Evolutionary conservation across 2,113 vertebrate genomes (phyloP).

Genomic region (Nothoprocta perdicaria): DNA sequence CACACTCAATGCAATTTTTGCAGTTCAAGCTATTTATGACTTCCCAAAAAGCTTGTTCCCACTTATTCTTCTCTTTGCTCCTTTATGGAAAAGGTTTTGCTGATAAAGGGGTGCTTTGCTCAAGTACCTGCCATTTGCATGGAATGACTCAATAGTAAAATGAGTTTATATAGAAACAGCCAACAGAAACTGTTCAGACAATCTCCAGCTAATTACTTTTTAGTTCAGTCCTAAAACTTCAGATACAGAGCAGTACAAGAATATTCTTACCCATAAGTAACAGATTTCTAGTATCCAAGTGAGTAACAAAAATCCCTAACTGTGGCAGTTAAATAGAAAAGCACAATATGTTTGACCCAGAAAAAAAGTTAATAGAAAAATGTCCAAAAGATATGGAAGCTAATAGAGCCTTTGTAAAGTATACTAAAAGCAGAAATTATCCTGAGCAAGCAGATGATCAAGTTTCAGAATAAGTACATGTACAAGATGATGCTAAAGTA

Average conservation of each 20-base stretch:
- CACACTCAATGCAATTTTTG: background rate
- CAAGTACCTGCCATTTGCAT: background rate
- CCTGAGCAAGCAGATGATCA: background rate
- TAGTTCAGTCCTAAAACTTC: background rate
- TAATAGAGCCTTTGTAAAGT: background rate
- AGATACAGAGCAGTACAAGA: background rate
- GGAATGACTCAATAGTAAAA: background rate
- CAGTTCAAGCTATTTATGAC: background rate
- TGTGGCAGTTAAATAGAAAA: background rate
- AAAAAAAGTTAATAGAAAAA: background rate
- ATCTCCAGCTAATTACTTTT: background rate
- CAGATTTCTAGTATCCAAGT: background rate
- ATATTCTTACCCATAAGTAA: background rate
- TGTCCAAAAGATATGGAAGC: background rate
- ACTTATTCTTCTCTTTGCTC: background rate
- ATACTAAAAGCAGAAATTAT: background rate
- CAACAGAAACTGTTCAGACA: conserved; percentile 1
- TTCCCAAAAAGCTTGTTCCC: background rate
- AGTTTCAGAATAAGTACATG: background rate
- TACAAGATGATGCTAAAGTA: background rate
- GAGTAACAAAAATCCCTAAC: background rate
- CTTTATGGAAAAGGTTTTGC: background rate
- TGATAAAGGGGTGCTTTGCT: conserved; percentile 16
- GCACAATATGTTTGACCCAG: background rate
- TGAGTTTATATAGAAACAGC: background rate